phyloP scores from a whole-genome alignment of 2,797 vertebrate species.

The Anguilla obscura region DNA sequence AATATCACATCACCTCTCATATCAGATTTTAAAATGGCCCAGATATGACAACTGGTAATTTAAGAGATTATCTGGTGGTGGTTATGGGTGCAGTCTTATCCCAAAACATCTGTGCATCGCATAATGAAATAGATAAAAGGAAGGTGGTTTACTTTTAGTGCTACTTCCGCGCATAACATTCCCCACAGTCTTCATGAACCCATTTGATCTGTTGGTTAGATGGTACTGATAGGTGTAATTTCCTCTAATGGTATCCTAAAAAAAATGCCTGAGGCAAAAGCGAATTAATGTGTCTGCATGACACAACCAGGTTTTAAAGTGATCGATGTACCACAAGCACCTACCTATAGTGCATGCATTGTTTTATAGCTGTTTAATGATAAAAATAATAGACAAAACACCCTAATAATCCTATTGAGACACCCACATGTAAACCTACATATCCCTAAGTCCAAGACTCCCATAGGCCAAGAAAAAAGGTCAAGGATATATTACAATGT shows the following conservation, averaged over 20 bases:
- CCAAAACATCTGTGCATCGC: constrained; percentile 48
- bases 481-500: background rate
- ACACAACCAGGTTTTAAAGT: background rate
- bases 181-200: background rate
- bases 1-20: constrained; percentile 50
- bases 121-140: constrained; percentile 55
- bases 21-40: constrained; percentile 55
- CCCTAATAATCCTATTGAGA: background rate
- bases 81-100: constrained; percentile 51
- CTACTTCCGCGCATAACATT: background rate
- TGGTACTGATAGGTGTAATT: constrained; percentile 52
- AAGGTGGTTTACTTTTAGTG: constrained; percentile 45
- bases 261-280: background rate
- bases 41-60: constrained; percentile 66
- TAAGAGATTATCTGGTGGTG: constrained; percentile 37
- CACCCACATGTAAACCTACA: background rate
- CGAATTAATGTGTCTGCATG: background rate
- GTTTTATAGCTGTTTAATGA: constrained; percentile 2
- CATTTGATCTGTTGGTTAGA: constrained; percentile 8
- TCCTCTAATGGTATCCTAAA: constrained; percentile 49
- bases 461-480: background rate
- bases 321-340: background rate
- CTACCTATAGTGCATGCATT: background rate
- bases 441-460: background rate
- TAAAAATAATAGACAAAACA: background rate